These are phyloP conservation scores for Drosophila formosana DNA, from an alignment of 2,888 invertebrate species.

Conservation along the genomic window DNA sequence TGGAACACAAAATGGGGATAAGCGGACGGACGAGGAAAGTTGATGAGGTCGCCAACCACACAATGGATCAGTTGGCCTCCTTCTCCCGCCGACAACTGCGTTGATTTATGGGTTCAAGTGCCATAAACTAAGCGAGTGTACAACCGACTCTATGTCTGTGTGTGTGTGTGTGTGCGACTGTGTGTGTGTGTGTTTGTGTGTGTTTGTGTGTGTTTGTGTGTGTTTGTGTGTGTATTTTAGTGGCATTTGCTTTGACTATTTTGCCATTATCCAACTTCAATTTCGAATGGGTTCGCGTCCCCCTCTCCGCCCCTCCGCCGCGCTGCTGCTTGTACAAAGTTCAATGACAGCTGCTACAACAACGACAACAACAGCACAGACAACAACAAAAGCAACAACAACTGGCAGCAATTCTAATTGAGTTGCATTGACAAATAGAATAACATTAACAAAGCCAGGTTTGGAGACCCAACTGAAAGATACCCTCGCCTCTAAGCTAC, in stretches of 20 bases:
- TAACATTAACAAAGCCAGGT: slow-evolving; percentile 17
- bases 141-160: background rate
- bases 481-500: slow-evolving; percentile 1
- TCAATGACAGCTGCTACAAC: slow-evolving; percentile 66
- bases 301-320: background rate
- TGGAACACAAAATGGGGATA: slow-evolving; percentile 20
- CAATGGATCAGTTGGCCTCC: slow-evolving; percentile 42
- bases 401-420: slow-evolving; percentile 58
- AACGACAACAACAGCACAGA: slow-evolving; percentile 23
- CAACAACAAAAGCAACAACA: slow-evolving; percentile 18
- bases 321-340: slow-evolving; percentile 52
- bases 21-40: background rate
- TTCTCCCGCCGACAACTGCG: slow-evolving; percentile 23
- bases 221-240: slow-evolving; percentile 15
- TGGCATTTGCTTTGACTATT: slow-evolving; percentile 40
- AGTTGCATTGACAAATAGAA: slow-evolving; percentile 49
- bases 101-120: slow-evolving; percentile 63
- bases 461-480: background rate
- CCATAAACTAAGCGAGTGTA: slow-evolving; percentile 14
- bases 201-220: background rate
- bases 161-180: slow-evolving; percentile 2
- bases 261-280: slow-evolving; percentile 48
- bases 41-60: slow-evolving; percentile 43
- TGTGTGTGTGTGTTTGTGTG: slow-evolving; percentile 16
- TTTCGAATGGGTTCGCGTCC: slow-evolving; percentile 26